Conservation (phyloP, 2,888 invertebrate genomes). For the Digitonthophagus gazella region DNA sequence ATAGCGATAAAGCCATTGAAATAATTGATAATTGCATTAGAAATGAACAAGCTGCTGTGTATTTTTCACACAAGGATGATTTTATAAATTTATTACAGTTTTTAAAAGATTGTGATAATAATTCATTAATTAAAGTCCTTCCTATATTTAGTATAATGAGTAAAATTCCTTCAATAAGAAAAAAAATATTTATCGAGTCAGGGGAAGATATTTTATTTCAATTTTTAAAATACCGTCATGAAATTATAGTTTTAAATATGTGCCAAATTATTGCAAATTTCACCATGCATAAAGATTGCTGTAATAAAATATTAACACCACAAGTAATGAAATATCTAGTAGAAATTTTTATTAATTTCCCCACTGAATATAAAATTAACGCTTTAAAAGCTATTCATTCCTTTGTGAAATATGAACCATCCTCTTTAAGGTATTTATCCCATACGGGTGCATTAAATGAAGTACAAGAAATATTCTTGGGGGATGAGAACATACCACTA, state of each 20-base stretch:
- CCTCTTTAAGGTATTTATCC: neutral
- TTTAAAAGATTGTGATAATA: constrained; percentile 17
- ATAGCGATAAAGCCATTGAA: constrained; percentile 4
- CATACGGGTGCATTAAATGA: neutral
- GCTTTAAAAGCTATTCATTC: neutral
- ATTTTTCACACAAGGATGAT: neutral
- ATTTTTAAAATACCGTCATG: constrained; percentile 16
- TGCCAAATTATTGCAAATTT: constrained; percentile 20
- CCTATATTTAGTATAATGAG: constrained; percentile 16
- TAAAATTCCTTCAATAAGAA: constrained; percentile 3
- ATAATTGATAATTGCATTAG: constrained; percentile 18
- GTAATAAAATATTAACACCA: constrained; percentile 9
- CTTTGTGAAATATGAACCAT: neutral
- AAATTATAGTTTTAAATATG: constrained; percentile 3
- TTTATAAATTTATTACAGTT: constrained; percentile 14
- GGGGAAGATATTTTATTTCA: constrained; percentile 16
- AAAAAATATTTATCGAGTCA: constrained; percentile 11
- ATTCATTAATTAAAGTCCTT: constrained; percentile 1
- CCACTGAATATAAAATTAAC: neutral
- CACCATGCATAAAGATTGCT: constrained; percentile 17
- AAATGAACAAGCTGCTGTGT: constrained; percentile 7
- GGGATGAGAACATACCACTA: neutral
- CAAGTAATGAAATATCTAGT: neutral
- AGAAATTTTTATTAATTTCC: constrained; percentile 2
- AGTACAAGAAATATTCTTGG: constrained; percentile 8